phyloP scores from a whole-genome alignment of 2,888 invertebrate genomes.

The Sphaerophoria taeniata region DNA sequence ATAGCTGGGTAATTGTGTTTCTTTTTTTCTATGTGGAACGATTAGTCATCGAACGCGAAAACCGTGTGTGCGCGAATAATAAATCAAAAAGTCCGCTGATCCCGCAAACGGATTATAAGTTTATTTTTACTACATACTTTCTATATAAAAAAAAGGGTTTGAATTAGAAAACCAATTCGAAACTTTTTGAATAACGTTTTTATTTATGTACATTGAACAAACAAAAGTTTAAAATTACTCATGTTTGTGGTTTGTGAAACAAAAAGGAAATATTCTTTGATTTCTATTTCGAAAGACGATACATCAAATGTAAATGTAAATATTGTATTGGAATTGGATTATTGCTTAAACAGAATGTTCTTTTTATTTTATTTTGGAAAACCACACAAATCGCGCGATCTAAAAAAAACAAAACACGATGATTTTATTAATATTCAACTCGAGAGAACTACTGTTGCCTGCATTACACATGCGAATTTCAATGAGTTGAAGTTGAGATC shows the following conservation, averaged over 20 bases:
- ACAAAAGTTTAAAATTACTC: neutral
- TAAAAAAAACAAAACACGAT: neutral
- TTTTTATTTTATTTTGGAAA: conserved; percentile 16
- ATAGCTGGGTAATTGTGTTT: conserved; percentile 66
- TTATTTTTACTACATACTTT: conserved; percentile 53
- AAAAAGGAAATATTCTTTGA: conserved; percentile 7
- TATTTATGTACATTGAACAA: neutral
- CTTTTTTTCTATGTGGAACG: conserved; percentile 62
- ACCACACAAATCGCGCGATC: conserved; percentile 1
- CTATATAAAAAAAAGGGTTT: conserved; percentile 5
- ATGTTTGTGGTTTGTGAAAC: neutral
- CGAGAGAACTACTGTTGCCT: neutral
- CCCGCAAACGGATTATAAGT: conserved; percentile 32
- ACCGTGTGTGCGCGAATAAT: conserved; percentile 40
- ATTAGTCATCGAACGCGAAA: conserved; percentile 56
- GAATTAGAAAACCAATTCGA: conserved; percentile 8
- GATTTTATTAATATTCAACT: neutral
- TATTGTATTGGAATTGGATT: conserved; percentile 7
- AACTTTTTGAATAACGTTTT: conserved; percentile 35
- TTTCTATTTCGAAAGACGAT: neutral
- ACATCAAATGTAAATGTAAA: conserved; percentile 26
- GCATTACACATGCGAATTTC: neutral
- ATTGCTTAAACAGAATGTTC: conserved; percentile 5
- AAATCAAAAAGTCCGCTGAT: conserved; percentile 60
- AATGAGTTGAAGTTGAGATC: conserved; percentile 5